phyloP scores from a whole-genome alignment of 2,113 vertebrate species.

The Petromus typicus region DNA sequence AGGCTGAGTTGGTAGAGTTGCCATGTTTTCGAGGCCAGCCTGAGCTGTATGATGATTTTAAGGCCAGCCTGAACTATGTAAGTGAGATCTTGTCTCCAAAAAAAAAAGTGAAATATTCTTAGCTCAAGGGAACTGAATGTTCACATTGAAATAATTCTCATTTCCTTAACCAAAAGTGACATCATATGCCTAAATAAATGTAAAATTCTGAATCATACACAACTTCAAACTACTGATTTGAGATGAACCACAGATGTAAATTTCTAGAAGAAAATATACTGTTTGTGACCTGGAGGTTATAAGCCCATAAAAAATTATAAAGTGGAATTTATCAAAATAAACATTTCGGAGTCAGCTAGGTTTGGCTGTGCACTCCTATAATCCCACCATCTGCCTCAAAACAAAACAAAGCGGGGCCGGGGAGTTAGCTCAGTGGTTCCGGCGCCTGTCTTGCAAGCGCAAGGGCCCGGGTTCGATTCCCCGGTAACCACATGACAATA shows the following conservation, averaged over 20 bases:
- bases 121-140: neutral
- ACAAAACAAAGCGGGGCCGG: too few species aligned
- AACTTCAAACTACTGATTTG: slow-evolving; percentile 16
- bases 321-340: slow-evolving; percentile 25
- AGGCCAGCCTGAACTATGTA: neutral
- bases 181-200: slow-evolving; percentile 1
- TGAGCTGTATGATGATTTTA: neutral
- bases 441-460: too few species aligned
- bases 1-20: neutral
- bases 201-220: slow-evolving; percentile 19
- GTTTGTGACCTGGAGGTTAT: neutral
- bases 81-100: neutral
- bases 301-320: slow-evolving; percentile 26
- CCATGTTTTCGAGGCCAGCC: neutral
- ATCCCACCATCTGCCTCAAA: neutral
- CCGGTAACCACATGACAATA: too few species aligned
- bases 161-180: slow-evolving; percentile 11
- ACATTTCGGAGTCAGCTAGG: neutral
- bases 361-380: neutral
- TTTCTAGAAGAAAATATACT: slow-evolving; percentile 41
- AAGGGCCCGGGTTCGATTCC: too few species aligned
- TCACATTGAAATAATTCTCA: neutral
- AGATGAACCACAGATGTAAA: slow-evolving; percentile 1
- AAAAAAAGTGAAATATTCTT: neutral
- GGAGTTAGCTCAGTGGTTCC: too few species aligned